phyloP scores from a whole-genome alignment of 2,113 vertebrate genomes.

The Sphyrna mokarran region DNA sequence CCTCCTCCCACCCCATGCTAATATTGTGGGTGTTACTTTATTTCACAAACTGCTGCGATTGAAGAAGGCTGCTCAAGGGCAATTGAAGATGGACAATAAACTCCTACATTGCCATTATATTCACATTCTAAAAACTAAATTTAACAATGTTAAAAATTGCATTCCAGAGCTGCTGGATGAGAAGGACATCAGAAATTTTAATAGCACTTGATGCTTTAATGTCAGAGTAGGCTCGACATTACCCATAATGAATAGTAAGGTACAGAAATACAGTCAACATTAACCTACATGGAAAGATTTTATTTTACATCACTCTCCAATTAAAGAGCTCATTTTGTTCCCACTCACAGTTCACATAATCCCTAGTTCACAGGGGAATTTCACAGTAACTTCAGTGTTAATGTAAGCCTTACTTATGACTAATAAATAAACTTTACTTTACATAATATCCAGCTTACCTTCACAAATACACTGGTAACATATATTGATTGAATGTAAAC shows the following conservation, averaged over 20 bases:
- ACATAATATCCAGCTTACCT: too few relatives aligned
- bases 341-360: not conserved
- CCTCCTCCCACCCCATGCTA: too few relatives aligned
- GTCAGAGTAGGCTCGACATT: not conserved
- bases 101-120: not conserved
- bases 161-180: not conserved
- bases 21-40: not conserved
- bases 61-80: not conserved
- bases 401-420: too few relatives aligned
- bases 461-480: not conserved
- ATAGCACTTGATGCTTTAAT: not conserved
- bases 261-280: not conserved
- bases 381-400: too few relatives aligned
- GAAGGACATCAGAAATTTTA: not conserved
- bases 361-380: too few relatives aligned
- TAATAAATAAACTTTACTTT: too few relatives aligned
- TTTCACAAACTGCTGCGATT: not conserved
- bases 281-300: too few relatives aligned
- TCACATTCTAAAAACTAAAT: not conserved
- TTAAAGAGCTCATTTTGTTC: not conserved
- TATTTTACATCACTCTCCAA: not conserved
- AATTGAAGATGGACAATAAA: not conserved
- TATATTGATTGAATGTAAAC: not conserved
- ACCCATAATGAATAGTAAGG: not conserved
- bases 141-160: not conserved